Conservation (phyloP, 2,797 vertebrate species). For the Neosilurus mollespiculum region DNA sequence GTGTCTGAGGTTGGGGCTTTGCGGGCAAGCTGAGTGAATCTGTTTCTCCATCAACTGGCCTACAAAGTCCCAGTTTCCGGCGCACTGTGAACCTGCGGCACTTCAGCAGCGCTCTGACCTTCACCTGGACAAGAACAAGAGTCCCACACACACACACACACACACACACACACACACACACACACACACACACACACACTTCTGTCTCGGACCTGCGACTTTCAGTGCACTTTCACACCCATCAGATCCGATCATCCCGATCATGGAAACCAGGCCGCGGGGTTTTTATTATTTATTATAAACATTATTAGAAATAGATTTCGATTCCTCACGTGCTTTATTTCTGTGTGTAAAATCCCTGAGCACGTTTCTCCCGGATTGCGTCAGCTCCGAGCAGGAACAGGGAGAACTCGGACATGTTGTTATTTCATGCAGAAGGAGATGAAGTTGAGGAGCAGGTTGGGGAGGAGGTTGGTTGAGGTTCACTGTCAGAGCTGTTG, state of each 20-base stretch:
- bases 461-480: no score
- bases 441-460: no score
- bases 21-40: conserved; percentile 90
- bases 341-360: not conserved
- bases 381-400: conserved; percentile 2
- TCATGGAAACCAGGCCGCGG: not conserved
- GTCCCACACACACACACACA: not conserved
- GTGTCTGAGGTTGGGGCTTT: conserved; percentile 85
- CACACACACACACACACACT: not conserved
- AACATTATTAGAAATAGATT: not conserved
- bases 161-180: not conserved
- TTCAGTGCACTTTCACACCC: conserved; percentile 7
- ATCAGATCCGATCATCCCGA: not conserved
- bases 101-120: conserved; percentile 13
- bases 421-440: no score
- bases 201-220: not conserved
- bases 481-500: no score
- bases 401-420: not conserved
- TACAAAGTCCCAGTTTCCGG: conserved; percentile 98
- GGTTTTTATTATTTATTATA: not conserved
- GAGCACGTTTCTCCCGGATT: conserved; percentile 22
- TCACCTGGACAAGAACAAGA: conserved; percentile 20
- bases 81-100: conserved; percentile 71
- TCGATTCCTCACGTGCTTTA: not conserved
- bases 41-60: conserved; percentile 87